Conservation (phyloP, 2,113 vertebrate species). For the Dipodomys stephensi region DNA sequence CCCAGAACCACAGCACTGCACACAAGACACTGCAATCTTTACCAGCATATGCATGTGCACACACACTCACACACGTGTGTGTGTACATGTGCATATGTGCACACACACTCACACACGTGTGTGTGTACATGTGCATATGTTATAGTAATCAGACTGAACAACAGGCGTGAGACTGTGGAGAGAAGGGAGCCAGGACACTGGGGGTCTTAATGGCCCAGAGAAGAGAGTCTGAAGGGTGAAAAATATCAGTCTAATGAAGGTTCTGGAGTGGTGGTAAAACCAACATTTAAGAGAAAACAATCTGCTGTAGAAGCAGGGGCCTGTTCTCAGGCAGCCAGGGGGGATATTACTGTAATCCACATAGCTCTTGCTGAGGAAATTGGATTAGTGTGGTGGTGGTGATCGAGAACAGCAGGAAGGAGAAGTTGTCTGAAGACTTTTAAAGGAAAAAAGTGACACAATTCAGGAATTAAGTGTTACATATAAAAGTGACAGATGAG, state of each 20-base stretch:
- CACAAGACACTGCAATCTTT: fast-evolving
- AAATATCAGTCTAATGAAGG: background rate
- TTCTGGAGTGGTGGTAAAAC: background rate
- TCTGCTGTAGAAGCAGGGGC: background rate
- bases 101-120: no score
- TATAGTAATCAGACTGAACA: background rate
- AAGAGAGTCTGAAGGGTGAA: background rate
- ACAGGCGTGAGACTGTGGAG: background rate
- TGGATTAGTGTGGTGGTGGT: background rate
- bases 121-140: no score
- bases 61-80: no score
- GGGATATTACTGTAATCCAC: background rate
- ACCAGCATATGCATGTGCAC: no score
- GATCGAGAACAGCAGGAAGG: background rate
- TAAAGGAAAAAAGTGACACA: background rate
- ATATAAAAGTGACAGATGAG: background rate
- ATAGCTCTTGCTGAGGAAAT: background rate
- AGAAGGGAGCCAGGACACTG: no score
- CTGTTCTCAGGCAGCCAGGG: background rate
- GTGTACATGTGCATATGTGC: no score
- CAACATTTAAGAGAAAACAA: background rate
- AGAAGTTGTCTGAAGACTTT: background rate
- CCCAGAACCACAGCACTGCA: background rate
- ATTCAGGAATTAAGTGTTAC: background rate
- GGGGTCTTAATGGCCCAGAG: background rate